Conservation (phyloP, 53 echinoderm and acorn worm genomes). For the Stichopus horrens region DNA sequence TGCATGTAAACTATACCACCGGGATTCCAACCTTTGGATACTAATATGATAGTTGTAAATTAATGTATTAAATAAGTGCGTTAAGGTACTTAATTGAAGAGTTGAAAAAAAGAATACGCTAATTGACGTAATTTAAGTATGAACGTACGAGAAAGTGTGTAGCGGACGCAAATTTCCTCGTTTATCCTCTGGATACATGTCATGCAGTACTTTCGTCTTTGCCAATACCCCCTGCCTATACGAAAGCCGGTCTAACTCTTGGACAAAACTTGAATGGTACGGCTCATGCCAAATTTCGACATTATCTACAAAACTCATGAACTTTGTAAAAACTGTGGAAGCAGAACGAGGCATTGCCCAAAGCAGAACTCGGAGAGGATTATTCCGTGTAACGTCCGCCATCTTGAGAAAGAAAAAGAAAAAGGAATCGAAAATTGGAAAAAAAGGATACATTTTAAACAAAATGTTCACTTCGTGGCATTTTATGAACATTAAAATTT, state of each 20-base stretch:
- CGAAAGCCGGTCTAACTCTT: neutral
- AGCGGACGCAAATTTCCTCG: neutral
- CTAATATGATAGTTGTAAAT: too few species aligned
- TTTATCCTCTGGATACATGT: neutral
- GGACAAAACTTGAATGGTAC: neutral
- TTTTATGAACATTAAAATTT: too few species aligned
- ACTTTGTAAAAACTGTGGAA: neutral
- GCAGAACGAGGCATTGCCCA: constrained; percentile 2
- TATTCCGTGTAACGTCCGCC: neutral
- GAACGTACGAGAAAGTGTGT: neutral
- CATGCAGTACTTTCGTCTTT: neutral
- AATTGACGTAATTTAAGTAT: too few species aligned
- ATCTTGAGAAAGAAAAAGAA: too few species aligned
- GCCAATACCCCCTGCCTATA: neutral
- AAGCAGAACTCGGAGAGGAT: neutral
- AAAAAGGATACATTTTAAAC: too few species aligned
- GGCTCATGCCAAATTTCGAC: constrained; percentile 4
- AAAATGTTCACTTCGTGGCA: too few species aligned
- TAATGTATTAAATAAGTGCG: too few species aligned
- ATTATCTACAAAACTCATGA: constrained; percentile 8
- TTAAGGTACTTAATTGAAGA: too few species aligned
- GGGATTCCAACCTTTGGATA: too few species aligned
- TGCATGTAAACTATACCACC: too few species aligned
- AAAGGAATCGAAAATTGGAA: too few species aligned
- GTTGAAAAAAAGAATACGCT: too few species aligned